phyloP scores from a whole-genome alignment of 2,113 vertebrate genomes.

The Patagioenas fasciata region DNA sequence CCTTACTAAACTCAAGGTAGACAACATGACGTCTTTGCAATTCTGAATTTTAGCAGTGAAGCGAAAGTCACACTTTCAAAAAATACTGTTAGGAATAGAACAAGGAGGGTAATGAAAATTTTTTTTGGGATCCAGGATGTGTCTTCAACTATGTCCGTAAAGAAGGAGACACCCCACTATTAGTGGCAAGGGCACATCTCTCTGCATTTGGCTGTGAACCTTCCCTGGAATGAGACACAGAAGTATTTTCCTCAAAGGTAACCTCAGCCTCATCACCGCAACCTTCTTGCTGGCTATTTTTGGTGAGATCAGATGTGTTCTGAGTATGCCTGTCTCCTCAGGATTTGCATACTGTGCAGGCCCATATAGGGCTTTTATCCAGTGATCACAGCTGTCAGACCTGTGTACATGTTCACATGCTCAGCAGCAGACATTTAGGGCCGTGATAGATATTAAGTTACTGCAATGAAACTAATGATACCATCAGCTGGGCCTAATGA shows the following conservation, averaged over 20 bases:
- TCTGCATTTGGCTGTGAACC: not conserved
- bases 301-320: not conserved
- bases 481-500: not conserved
- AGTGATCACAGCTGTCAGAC: not conserved
- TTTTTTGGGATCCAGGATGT: not conserved
- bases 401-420: not conserved
- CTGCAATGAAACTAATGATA: not conserved
- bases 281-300: not conserved
- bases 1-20: not conserved
- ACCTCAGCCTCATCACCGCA: not conserved
- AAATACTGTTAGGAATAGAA: not conserved
- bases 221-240: not conserved
- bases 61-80: not conserved
- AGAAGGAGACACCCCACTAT: not conserved
- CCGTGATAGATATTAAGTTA: not conserved
- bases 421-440: not conserved
- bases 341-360: not conserved
- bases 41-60: not conserved
- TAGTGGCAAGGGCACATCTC: not conserved
- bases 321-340: not conserved
- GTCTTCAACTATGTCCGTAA: not conserved
- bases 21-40: not conserved
- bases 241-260: not conserved
- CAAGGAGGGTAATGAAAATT: not conserved
- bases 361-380: rapidly evolving